Percentiles rank a stretch among this genome's conserved stretches.
Conservation (phyloP, 2,113 vertebrate species). For the Haemorhous mexicanus region DNA sequence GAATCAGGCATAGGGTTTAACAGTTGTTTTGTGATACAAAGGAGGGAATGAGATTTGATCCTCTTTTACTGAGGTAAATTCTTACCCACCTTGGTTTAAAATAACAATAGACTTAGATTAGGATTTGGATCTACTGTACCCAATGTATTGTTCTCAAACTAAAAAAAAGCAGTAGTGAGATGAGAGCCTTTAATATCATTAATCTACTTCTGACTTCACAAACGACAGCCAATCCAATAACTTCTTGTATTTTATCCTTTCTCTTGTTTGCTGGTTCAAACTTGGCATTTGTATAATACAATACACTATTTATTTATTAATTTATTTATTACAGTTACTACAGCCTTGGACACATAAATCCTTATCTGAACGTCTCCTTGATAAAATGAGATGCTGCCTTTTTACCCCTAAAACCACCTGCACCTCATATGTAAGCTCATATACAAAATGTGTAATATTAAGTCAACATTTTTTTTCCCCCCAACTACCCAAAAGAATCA, state of each 20-base stretch:
- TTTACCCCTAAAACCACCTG: neutral
- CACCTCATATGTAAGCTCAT: neutral
- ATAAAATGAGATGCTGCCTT: neutral
- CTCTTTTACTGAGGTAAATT: neutral
- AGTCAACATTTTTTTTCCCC: neutral
- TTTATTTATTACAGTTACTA: neutral
- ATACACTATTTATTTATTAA: neutral
- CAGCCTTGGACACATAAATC: neutral
- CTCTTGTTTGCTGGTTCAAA: neutral
- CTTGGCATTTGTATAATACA: neutral
- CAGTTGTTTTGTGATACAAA: neutral
- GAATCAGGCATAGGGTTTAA: neutral
- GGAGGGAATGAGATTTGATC: neutral
- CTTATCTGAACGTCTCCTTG: neutral
- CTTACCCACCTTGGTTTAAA: neutral
- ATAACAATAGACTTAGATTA: neutral
- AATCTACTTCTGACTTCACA: neutral
- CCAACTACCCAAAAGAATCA: neutral
- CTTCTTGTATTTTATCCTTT: neutral
- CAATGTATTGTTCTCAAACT: neutral
- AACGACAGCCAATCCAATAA: neutral
- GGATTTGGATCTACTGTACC: neutral
- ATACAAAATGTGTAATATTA: neutral
- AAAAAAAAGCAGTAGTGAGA: neutral
- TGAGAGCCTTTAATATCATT: neutral